A percentile compares a stretch with the other conserved stretches of the same genome.
These are phyloP conservation scores for Rambutsinella grinnellia DNA, from an alignment of 2,888 invertebrate species.

Conservation along the genomic window DNA sequence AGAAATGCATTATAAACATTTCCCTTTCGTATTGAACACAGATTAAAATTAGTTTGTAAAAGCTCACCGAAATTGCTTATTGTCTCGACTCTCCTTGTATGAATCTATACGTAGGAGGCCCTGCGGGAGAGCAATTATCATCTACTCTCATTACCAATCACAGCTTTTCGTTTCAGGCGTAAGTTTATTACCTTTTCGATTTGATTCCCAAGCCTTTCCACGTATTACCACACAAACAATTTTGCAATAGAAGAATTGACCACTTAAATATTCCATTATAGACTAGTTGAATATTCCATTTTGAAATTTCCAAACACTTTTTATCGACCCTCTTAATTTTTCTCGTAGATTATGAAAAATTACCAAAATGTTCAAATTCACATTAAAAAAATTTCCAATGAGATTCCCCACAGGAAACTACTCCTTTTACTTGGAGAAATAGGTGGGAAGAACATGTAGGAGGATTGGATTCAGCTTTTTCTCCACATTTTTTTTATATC, in stretches of 20 bases:
- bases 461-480: conserved; percentile 66
- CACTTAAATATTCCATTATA: too few species aligned
- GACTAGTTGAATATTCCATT: too few species aligned
- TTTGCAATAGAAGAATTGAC: too few species aligned
- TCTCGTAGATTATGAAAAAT: conserved; percentile 2
- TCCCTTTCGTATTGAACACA: too few species aligned
- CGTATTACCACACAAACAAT: too few species aligned
- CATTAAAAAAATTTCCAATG: not conserved
- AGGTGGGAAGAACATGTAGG: conserved; percentile 66
- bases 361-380: not conserved
- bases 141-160: too few species aligned
- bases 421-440: conserved; percentile 22
- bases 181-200: conserved; percentile 35
- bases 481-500: too few species aligned
- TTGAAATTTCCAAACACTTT: too few species aligned
- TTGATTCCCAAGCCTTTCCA: too few species aligned
- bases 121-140: conserved; percentile 54
- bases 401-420: too few species aligned
- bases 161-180: conserved; percentile 41
- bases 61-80: not conserved
- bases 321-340: not conserved
- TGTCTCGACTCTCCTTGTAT: not conserved
- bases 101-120: not conserved
- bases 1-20: too few species aligned
- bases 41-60: too few species aligned